Evolutionary conservation across 2,888 invertebrate species (phyloP).

Genomic region (Yponomeuta evonymella): DNA sequence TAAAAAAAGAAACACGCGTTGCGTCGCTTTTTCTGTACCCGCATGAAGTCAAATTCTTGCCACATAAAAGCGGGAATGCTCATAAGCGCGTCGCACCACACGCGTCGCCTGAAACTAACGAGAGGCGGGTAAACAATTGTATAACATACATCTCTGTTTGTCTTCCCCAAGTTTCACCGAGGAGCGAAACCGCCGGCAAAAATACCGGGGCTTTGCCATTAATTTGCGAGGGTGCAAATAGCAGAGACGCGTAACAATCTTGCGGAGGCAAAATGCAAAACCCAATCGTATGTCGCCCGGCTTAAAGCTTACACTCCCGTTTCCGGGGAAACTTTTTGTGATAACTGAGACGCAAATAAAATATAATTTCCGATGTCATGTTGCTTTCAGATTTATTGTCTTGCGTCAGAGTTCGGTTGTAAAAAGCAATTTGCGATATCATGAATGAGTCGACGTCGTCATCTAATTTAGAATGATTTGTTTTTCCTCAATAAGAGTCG

Average conservation of each 20-base stretch:
- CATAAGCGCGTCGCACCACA: neutral
- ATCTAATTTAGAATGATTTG: neutral
- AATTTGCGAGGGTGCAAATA: slow-evolving; percentile 16
- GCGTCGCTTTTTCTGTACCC: too few species aligned
- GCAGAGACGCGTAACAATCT: neutral
- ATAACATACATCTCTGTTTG: slow-evolving; percentile 15
- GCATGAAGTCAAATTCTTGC: too few species aligned
- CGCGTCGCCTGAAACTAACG: neutral
- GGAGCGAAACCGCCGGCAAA: slow-evolving; percentile 11
- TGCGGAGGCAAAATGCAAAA: neutral
- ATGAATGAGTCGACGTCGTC: neutral
- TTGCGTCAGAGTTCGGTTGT: neutral
- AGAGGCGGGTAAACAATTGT: slow-evolving; percentile 9
- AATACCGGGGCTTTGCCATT: slow-evolving; percentile 10
- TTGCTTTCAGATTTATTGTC: slow-evolving; percentile 5
- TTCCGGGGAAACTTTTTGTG: neutral
- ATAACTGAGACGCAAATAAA: slow-evolving; percentile 13
- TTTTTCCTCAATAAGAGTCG: neutral
- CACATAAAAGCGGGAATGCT: neutral
- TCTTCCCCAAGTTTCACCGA: slow-evolving; percentile 7
- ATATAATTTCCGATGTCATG: slow-evolving; percentile 12
- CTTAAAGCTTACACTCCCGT: neutral
- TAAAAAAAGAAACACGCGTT: too few species aligned
- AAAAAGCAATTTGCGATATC: neutral
- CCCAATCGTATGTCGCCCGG: neutral